A percentile compares a stretch with the other conserved stretches of the same genome.
These are phyloP conservation scores for Steinernema scapterisci DNA, from an alignment of 2,888 invertebrate genomes.

Conservation along the genomic window DNA sequence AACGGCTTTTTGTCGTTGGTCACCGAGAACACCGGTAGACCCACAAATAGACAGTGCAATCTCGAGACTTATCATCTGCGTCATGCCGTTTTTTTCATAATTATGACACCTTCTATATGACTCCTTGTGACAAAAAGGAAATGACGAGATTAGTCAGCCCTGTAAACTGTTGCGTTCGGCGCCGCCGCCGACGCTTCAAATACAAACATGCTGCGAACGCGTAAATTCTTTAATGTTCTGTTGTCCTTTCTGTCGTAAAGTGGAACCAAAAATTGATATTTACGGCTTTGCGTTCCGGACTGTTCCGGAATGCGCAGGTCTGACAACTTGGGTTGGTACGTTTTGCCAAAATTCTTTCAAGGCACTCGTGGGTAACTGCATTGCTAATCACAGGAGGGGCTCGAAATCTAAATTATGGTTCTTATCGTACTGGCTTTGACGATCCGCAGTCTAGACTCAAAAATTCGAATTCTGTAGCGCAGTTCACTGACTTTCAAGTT, in stretches of 20 bases:
- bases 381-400: too few relatives aligned
- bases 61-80: background rate
- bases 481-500: too few relatives aligned
- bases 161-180: slow-evolving; percentile 23
- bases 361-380: too few relatives aligned
- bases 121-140: slow-evolving; percentile 1
- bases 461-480: too few relatives aligned
- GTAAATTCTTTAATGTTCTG: background rate
- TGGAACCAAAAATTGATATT: background rate
- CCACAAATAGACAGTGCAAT: background rate
- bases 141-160: background rate
- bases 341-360: too few relatives aligned
- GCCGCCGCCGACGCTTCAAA: background rate
- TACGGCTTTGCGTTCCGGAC: too few relatives aligned
- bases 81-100: slow-evolving; percentile 11
- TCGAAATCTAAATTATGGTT: too few relatives aligned
- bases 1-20: slow-evolving; percentile 10
- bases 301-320: too few relatives aligned
- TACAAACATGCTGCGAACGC: background rate
- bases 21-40: background rate
- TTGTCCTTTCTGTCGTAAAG: background rate
- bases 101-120: background rate
- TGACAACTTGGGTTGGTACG: too few relatives aligned
- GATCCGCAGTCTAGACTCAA: too few relatives aligned
- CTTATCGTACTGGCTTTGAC: too few relatives aligned